Conservation (phyloP, 1,140 invertebrate genomes). For the Fragariocoptes setiger region DNA sequence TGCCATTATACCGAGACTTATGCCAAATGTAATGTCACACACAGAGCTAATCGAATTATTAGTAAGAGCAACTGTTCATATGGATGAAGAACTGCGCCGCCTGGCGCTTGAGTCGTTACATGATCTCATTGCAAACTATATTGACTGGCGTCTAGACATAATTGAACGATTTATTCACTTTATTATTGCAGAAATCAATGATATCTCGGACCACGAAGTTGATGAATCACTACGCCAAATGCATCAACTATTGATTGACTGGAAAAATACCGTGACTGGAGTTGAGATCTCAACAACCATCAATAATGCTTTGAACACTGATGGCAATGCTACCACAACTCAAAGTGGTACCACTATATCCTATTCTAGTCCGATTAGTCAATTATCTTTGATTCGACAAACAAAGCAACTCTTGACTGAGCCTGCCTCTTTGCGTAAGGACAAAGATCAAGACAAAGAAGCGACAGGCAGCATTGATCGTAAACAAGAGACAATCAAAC, state of each 20-base stretch:
- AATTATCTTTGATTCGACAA: too few relatives aligned
- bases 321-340: too few relatives aligned
- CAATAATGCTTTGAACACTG: too few relatives aligned
- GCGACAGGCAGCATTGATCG: too few relatives aligned
- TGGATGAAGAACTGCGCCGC: slow-evolving; percentile 29
- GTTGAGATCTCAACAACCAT: too few relatives aligned
- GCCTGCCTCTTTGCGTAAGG: too few relatives aligned
- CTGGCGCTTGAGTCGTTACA: slow-evolving; percentile 83
- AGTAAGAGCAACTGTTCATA: slow-evolving; percentile 47
- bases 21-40: slow-evolving; percentile 82
- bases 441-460: too few relatives aligned
- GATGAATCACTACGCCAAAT: slow-evolving; percentile 80
- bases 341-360: too few relatives aligned
- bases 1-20: slow-evolving; percentile 78
- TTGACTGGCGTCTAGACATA: slow-evolving; percentile 86
- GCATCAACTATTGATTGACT: slow-evolving; percentile 59
- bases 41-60: slow-evolving; percentile 74
- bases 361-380: too few relatives aligned
- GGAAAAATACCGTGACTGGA: slow-evolving; percentile 64
- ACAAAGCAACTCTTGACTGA: too few relatives aligned
- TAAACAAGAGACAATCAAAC: slow-evolving; percentile 78
- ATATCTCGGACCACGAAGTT: slow-evolving; percentile 46
- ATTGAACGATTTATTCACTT: slow-evolving; percentile 78
- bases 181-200: slow-evolving; percentile 58
- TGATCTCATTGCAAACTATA: slow-evolving; percentile 73